Conservation (phyloP, 1,140 invertebrate species). For the Contarinia nasturtii region DNA sequence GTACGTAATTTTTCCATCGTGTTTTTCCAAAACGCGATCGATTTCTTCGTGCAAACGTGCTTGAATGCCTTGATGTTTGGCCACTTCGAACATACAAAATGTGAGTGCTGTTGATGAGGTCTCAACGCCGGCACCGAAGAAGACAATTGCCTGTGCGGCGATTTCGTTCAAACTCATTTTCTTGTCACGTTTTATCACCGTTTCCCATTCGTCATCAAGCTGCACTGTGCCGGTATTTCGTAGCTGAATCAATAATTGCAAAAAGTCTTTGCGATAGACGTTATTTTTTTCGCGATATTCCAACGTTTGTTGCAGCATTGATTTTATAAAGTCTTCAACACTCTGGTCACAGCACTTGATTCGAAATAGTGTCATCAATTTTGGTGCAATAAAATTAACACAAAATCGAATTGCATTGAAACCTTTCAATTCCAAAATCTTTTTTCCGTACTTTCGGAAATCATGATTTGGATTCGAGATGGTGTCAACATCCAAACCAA, state of each 20-base stretch:
- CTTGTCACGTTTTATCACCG: neutral
- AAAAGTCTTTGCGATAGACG: slow-evolving; percentile 11
- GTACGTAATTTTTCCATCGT: slow-evolving; percentile 14
- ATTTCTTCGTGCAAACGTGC: slow-evolving; percentile 30
- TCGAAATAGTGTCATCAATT: slow-evolving; percentile 6
- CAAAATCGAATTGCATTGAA: slow-evolving; percentile 1
- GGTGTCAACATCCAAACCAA: slow-evolving; percentile 10
- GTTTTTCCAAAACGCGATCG: slow-evolving; percentile 11
- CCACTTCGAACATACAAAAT: slow-evolving; percentile 28
- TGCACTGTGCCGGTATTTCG: neutral
- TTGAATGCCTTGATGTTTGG: slow-evolving; percentile 28
- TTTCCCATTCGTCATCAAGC: neutral
- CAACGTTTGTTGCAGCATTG: slow-evolving; percentile 11
- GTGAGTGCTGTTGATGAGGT: slow-evolving; percentile 30
- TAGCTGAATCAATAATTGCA: slow-evolving; percentile 9
- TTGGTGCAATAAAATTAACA: slow-evolving; percentile 8
- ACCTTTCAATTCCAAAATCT: slow-evolving; percentile 6
- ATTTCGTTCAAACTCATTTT: slow-evolving; percentile 2
- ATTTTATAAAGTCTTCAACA: slow-evolving; percentile 13
- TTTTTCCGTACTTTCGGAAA: slow-evolving; percentile 13
- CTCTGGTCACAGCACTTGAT: slow-evolving; percentile 6
- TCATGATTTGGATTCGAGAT: slow-evolving; percentile 11
- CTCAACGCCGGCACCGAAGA: slow-evolving; percentile 41
- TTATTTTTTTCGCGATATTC: slow-evolving; percentile 15
- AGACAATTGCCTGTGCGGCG: slow-evolving; percentile 30